Evolutionary conservation across 1,140 invertebrate genomes (phyloP).

Genomic region (Aporrectodea caliginosa): DNA sequence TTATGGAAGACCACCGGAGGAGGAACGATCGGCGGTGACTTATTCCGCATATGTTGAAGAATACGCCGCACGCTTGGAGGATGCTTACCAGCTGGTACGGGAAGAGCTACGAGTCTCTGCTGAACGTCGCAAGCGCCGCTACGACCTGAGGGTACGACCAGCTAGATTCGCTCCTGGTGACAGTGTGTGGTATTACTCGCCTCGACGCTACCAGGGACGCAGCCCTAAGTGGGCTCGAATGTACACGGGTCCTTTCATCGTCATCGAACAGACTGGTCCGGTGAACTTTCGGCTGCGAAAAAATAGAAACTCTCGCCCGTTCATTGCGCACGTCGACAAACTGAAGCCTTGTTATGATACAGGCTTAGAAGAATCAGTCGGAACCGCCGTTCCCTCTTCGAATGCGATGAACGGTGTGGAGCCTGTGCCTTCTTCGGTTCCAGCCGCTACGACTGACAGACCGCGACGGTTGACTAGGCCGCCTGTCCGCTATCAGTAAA

Average conservation of each 20-base stretch:
- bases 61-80: neutral
- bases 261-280: neutral
- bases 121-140: neutral
- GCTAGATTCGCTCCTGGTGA: neutral
- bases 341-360: no score
- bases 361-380: no score
- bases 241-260: neutral
- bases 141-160: neutral
- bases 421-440: no score
- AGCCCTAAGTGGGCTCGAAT: neutral
- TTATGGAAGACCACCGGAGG: neutral
- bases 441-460: no score
- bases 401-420: no score
- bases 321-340: no score
- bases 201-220: neutral
- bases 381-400: no score
- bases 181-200: neutral
- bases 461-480: no score
- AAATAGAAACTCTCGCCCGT: no score
- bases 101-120: neutral
- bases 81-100: neutral
- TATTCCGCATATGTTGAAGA: neutral
- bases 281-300: no score
- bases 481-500: no score
- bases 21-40: neutral